Percentiles rank a stretch among this genome's conserved stretches.
Evolutionary conservation across 2,888 invertebrate genomes (phyloP).

Genomic region (Phaedon cochleariae): DNA sequence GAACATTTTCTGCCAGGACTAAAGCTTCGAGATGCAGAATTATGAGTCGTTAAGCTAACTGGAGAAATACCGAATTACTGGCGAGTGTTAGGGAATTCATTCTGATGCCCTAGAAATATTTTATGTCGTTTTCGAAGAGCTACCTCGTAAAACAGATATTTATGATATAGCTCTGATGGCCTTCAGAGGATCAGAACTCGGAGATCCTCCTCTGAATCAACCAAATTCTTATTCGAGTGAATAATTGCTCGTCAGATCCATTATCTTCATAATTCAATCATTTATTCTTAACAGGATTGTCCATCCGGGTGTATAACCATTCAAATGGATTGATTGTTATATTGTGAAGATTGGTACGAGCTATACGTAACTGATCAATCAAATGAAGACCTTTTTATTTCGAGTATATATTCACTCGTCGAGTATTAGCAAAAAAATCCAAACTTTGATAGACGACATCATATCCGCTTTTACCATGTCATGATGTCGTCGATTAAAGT

Average conservation of each 20-base stretch:
- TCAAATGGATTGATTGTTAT: too few relatives aligned
- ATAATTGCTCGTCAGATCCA: background rate
- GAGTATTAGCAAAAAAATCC: too few relatives aligned
- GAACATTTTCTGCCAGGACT: background rate
- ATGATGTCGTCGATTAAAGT: too few relatives aligned
- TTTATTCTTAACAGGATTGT: too few relatives aligned
- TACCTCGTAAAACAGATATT: background rate
- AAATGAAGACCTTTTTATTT: too few relatives aligned
- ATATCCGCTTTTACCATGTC: too few relatives aligned
- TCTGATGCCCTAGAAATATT: background rate
- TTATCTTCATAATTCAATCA: too few relatives aligned
- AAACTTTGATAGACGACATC: too few relatives aligned
- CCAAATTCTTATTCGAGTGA: background rate
- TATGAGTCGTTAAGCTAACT: background rate
- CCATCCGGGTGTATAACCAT: too few relatives aligned
- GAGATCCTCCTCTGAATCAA: background rate
- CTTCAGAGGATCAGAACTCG: background rate
- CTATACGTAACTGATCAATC: too few relatives aligned
- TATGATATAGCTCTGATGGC: background rate
- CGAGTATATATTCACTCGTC: too few relatives aligned
- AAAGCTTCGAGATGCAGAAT: background rate
- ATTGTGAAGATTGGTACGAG: too few relatives aligned
- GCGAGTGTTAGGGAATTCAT: background rate
- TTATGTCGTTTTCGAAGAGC: background rate
- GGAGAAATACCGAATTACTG: background rate